phyloP scores from a whole-genome alignment of 2,888 invertebrate species.

The Aporophyla nigra region DNA sequence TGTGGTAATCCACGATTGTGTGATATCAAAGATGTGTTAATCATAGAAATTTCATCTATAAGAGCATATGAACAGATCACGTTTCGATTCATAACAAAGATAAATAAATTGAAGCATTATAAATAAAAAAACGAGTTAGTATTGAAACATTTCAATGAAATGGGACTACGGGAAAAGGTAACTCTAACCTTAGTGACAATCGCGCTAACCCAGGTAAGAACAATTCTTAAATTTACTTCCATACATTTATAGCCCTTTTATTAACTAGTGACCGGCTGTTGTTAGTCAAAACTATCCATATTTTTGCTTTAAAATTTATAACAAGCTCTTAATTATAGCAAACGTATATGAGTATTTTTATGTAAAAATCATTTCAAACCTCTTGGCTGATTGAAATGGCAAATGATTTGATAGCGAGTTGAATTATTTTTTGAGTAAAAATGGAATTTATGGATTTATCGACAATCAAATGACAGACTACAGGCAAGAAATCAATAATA shows the following conservation, averaged over 20 bases:
- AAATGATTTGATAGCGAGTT: not conserved
- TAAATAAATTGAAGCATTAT: slow-evolving; percentile 49
- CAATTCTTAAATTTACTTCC: slow-evolving; percentile 1
- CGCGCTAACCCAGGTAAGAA: slow-evolving; percentile 74
- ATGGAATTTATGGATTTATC: not conserved
- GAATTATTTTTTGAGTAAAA: not conserved
- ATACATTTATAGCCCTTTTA: not conserved
- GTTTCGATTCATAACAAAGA: slow-evolving; percentile 34
- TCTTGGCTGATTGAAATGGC: too few relatives aligned
- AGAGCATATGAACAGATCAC: slow-evolving; percentile 46
- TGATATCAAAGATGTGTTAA: slow-evolving; percentile 11
- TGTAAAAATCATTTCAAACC: too few relatives aligned
- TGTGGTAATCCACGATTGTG: slow-evolving; percentile 34
- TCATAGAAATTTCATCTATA: not conserved
- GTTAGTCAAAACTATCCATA: not conserved
- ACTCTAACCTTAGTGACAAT: slow-evolving; percentile 69
- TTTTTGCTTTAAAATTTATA: not conserved
- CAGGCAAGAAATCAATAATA: too few relatives aligned
- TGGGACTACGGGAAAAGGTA: slow-evolving; percentile 79
- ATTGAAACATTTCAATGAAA: slow-evolving; percentile 67
- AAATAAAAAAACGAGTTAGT: slow-evolving; percentile 59
- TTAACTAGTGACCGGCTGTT: not conserved
- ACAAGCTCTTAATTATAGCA: not conserved
- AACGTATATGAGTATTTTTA: not conserved
- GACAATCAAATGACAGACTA: not conserved